A percentile compares a stretch with the other conserved stretches of the same genome.
Evolutionary conservation across 2,888 invertebrate species (phyloP).

Genomic region (Palloptera scutellata): DNA sequence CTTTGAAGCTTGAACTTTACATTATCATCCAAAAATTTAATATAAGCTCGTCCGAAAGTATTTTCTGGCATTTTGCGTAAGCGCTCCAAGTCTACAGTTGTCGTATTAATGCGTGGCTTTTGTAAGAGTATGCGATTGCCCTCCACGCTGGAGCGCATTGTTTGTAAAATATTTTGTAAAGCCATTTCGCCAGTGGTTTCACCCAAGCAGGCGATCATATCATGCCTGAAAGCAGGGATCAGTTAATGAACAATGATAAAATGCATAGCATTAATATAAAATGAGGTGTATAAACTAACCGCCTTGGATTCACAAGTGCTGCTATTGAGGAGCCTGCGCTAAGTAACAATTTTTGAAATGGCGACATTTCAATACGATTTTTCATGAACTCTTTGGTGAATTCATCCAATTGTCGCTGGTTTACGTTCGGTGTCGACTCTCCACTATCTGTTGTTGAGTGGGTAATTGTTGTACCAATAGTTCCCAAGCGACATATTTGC

Average conservation of each 20-base stretch:
- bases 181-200: conserved; percentile 86
- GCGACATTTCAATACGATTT: conserved; percentile 72
- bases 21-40: conserved; percentile 82
- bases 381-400: conserved; percentile 72
- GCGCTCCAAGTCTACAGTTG: conserved; percentile 77
- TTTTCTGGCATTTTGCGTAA: conserved; percentile 77
- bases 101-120: conserved; percentile 87
- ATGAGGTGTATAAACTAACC: conserved; percentile 51
- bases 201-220: conserved; percentile 94
- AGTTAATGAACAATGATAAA: background rate
- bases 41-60: conserved; percentile 87
- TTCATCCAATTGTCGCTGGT: conserved; percentile 51
- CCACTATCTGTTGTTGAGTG: background rate
- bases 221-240: conserved; percentile 67
- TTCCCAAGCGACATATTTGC: conserved; percentile 18
- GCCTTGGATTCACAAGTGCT: conserved; percentile 80
- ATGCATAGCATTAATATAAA: background rate
- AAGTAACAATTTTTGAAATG: conserved; percentile 80
- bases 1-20: conserved; percentile 43
- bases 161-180: conserved; percentile 73
- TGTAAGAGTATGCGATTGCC: conserved; percentile 79
- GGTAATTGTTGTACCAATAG: conserved; percentile 13
- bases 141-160: conserved; percentile 81
- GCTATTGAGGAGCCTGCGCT: conserved; percentile 87
- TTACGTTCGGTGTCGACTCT: background rate